Conservation (phyloP, 1,140 invertebrate species). For the Panagrolaimus sp. region DNA sequence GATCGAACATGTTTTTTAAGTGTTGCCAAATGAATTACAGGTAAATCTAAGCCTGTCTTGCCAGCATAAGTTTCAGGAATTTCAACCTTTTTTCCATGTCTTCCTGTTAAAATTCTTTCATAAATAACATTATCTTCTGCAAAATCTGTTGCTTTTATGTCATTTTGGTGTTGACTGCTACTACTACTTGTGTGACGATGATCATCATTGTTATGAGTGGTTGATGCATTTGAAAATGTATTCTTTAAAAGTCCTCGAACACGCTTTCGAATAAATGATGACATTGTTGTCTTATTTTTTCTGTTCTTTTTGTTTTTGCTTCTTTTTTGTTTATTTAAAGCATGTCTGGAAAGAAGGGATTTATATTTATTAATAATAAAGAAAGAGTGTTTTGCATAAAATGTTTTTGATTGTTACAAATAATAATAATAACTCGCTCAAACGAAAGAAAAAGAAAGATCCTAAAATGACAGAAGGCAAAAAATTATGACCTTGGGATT, state of each 20-base stretch:
- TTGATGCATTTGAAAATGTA: conserved; percentile 37
- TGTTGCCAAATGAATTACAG: conserved; percentile 49
- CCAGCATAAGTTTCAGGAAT: conserved; percentile 53
- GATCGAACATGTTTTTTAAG: conserved; percentile 63
- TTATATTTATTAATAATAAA: no score
- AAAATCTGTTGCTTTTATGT: conserved; percentile 2
- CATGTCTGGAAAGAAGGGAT: no score
- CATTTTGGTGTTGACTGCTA: no score
- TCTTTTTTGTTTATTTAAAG: no score
- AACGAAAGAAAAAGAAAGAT: no score
- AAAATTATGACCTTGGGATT: no score
- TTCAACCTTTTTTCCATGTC: conserved; percentile 32
- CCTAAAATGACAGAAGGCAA: no score
- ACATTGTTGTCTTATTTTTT: conserved; percentile 15
- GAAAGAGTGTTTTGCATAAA: no score
- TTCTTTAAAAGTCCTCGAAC: conserved; percentile 43
- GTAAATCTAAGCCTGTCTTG: conserved; percentile 51
- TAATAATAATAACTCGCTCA: no score
- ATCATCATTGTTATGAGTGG: neutral
- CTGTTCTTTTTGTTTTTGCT: no score
- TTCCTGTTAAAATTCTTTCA: conserved; percentile 43
- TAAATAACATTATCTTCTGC: conserved; percentile 27
- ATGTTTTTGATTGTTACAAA: no score
- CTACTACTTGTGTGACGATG: neutral
- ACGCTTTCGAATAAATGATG: conserved; percentile 47